These are phyloP conservation scores for Petrocephalus microphthalmus DNA, from an alignment of 2,113 vertebrate species.

Conservation along the genomic window DNA sequence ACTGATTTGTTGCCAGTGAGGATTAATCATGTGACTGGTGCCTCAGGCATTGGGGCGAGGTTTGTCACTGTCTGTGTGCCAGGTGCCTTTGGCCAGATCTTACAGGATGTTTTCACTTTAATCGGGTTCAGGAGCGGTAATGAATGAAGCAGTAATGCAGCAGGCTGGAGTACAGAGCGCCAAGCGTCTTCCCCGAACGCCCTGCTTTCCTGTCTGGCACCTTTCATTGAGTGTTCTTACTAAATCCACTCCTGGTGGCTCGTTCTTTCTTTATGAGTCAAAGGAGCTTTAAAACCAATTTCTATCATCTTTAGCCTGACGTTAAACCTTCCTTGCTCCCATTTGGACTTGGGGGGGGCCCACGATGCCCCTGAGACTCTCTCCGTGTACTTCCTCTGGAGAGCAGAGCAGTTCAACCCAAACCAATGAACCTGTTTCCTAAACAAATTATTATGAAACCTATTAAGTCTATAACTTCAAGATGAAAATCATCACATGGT, in stretches of 20 bases:
- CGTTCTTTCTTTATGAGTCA: neutral
- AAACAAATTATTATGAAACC: neutral
- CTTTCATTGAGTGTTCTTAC: neutral
- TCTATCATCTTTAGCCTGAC: neutral
- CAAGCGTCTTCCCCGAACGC: neutral
- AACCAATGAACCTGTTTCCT: neutral
- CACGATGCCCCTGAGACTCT: too few species aligned
- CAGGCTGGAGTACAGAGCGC: neutral
- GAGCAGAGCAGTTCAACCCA: neutral
- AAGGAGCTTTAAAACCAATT: neutral
- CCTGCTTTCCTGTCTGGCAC: neutral
- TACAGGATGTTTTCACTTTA: neutral
- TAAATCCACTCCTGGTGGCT: neutral
- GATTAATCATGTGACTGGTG: neutral
- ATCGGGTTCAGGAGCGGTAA: neutral
- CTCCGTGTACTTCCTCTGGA: neutral
- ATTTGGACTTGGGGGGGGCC: neutral
- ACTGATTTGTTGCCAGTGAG: neutral
- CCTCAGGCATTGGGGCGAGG: neutral
- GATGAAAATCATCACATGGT: neutral
- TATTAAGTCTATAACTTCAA: neutral
- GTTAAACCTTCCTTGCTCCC: neutral
- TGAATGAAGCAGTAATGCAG: neutral
- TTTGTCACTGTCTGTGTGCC: neutral
- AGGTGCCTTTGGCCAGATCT: neutral